Base-by-base conservation (phyloP, 2,888 invertebrate genomes). In the Volucella bombylans region DNA sequence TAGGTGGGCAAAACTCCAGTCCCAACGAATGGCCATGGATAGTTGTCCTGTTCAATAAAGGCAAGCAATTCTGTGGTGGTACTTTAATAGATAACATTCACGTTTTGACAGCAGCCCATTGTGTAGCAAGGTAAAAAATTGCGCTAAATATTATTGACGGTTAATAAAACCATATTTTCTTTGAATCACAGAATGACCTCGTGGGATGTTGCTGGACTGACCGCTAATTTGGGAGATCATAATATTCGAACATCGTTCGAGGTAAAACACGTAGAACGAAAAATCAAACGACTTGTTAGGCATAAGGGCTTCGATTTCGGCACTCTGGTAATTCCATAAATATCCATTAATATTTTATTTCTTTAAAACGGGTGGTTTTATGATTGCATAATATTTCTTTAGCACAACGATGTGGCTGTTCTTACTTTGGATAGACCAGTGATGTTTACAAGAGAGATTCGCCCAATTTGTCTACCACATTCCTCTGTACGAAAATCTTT, bases 31-130 rank as follows among this genome's bases (percentile, higher is more conserved):
- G 96, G 95, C 97, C 97, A 8, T 95, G 96, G 96, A 95, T 96
- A 41, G 96, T 95, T 1, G 97, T 95, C 1, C 92, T 97, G 45
- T 96, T 97, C 90, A 96, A 96, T 90, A 94, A 94, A 8, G 96
- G 96, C 14, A 93, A 96, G 43, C 97, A 97, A 90, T 97, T 97
- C 91, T 97, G 97, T 90, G 97, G 97, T 1, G 97, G 97, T 10
- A 96, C 97, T 0, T 92, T 97, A 55, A 95, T 97, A 85, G 96
- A 97, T 88, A 94, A 94, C 86, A 92, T 90, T 65, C 97, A 97
- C 89, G 94, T 97, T 62, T 92, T 97, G 12, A 95, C 97, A 1
- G 97, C 97, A 2, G 97, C 97, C 1, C 97, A 97, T 92, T 97
- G 97, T 90, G 96, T 97, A 38, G 96, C 96, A 41, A 96, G 96